Evolutionary conservation across 2,888 invertebrate genomes (phyloP).

Genomic region (Capitulum mitella): DNA sequence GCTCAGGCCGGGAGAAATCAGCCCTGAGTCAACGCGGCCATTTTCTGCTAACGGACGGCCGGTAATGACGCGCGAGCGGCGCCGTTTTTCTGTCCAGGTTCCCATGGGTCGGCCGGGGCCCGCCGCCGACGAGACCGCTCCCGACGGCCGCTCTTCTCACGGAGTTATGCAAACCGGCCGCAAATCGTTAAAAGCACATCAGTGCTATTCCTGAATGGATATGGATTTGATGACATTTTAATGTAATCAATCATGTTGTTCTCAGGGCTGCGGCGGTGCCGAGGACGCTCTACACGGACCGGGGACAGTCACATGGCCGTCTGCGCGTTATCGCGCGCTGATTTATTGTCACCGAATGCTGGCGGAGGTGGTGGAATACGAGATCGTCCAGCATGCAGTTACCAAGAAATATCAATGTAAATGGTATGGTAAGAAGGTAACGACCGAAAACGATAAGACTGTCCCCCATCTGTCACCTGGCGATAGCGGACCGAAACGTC

Average conservation of each 20-base stretch:
- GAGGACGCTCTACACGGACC: not conserved
- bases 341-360: too few relatives aligned
- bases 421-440: too few relatives aligned
- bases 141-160: not conserved
- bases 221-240: conserved; percentile 12
- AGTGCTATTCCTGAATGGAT: conserved; percentile 5
- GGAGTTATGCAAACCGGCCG: not conserved
- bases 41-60: not conserved
- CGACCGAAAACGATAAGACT: too few relatives aligned
- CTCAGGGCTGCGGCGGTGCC: not conserved
- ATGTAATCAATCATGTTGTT: not conserved
- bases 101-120: not conserved
- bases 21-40: not conserved
- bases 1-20: not conserved
- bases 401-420: too few relatives aligned
- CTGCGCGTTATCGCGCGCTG: too few relatives aligned
- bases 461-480: too few relatives aligned
- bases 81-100: not conserved
- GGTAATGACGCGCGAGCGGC: not conserved
- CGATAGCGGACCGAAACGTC: too few relatives aligned
- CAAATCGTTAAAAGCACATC: conserved; percentile 18
- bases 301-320: not conserved
- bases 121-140: not conserved
- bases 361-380: too few relatives aligned
- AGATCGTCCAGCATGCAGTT: too few relatives aligned